Evolutionary conservation across 1,140 invertebrate genomes (phyloP).

Genomic region (Oryzaephilus surinamensis): DNA sequence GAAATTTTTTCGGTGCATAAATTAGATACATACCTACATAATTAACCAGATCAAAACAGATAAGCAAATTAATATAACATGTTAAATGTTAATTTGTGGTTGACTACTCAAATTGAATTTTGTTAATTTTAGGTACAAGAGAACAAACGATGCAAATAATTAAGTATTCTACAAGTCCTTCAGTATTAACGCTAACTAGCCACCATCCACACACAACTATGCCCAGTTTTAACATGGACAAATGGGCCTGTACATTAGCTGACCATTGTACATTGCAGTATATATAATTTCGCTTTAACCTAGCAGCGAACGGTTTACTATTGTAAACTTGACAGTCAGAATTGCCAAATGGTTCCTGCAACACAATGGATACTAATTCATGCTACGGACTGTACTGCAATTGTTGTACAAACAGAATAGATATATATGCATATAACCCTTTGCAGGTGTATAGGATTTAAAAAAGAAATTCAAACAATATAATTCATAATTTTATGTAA

Average conservation of each 20-base stretch:
- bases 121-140: no score
- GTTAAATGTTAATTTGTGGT: no score
- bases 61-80: no score
- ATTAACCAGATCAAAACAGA: no score
- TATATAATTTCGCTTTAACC: slow-evolving; percentile 19
- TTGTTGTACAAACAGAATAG: neutral
- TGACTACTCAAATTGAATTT: no score
- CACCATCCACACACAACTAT: neutral
- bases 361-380: slow-evolving; percentile 24
- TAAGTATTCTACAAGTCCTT: slow-evolving; percentile 19
- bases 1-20: no score
- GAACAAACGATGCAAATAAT: slow-evolving; percentile 16
- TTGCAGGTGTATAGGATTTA: no score
- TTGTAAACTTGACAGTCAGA: slow-evolving; percentile 17
- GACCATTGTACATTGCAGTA: slow-evolving; percentile 17
- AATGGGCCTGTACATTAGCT: slow-evolving; percentile 17
- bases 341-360: slow-evolving; percentile 18
- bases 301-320: slow-evolving; percentile 11
- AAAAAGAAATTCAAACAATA: no score
- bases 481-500: no score
- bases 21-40: no score
- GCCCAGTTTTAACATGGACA: slow-evolving; percentile 8
- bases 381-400: slow-evolving; percentile 8
- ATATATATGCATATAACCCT: no score
- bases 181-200: slow-evolving; percentile 15